Evolutionary conservation across 2,888 invertebrate species (phyloP), one percentile per base, ranked within the genome.

Genomic region (Aphidoletes aphidimyza): DNA sequence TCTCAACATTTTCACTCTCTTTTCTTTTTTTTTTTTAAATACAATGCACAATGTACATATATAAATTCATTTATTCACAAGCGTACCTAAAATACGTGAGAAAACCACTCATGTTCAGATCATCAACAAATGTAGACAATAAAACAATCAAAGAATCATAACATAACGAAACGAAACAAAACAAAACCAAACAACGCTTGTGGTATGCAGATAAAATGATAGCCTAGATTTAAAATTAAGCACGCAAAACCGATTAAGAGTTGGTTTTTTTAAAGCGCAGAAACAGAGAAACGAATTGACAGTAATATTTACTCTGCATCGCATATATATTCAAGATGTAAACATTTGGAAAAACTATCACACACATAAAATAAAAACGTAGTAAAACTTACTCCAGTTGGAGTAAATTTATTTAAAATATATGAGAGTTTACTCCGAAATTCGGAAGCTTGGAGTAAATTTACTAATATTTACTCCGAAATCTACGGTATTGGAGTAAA

Each of bases 201-300:
- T 69, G 69, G 69, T 69, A 30, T 30, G 34, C 30, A 37, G 37
- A 81, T 81, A 81, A 81, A 81, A 81, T n/a, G 30, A 37, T 37
- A 81, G 37, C 37, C 19, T 37, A 37, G 37, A 81, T 37, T 69
- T n/a, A 17, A 81, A 81, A 81, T 81, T 37, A 81, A 81, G 81
- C 81, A 81, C 81, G 81, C 81, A 81, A 81, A 81, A 81, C n/a
- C 81, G 81, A 81, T 81, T 81, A 37, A 37, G n/a, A n/a, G n/a
- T n/a, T n/a, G n/a, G 37, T 81, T 81, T 19, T 81, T 81, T 22
- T 3, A 37, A n/a, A 37, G 19, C 34, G 37, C 19, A 37, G 30
- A 69, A 26, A 54, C 22, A 26, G 22, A n/a, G n/a, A 42, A 42
- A 9, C 42, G 42, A 14, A 9, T 42, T 42, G 42, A 9, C 14